Evolutionary conservation across 2,113 vertebrate species (phyloP).

Genomic region (Pelobates fuscus): DNA sequence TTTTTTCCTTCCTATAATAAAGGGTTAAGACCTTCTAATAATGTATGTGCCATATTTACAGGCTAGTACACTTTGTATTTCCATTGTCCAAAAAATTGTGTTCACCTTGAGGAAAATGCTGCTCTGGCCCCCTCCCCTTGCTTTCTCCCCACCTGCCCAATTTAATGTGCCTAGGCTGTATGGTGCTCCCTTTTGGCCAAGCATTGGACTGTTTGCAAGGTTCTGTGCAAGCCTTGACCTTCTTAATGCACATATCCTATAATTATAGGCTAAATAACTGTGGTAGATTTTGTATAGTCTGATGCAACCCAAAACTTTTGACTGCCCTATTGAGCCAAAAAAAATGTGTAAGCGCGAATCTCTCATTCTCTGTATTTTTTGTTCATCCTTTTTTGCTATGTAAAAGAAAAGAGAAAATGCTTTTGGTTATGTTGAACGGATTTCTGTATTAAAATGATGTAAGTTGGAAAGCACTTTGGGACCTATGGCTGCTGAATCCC

Average conservation of each 20-base stretch:
- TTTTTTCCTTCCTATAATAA: too few species aligned
- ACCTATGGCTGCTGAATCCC: neutral
- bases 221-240: constrained; percentile 33
- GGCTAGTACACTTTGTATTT: too few species aligned
- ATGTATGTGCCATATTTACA: too few species aligned
- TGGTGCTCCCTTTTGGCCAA: constrained; percentile 37
- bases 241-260: constrained; percentile 62
- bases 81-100: too few species aligned
- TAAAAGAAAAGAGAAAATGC: neutral
- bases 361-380: neutral
- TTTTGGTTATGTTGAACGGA: neutral
- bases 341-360: neutral
- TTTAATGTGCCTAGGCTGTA: constrained; percentile 46
- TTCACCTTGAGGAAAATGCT: too few species aligned
- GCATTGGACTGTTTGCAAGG: constrained; percentile 37
- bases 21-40: too few species aligned
- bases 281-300: constrained; percentile 36
- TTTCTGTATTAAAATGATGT: neutral
- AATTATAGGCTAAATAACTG: constrained; percentile 37
- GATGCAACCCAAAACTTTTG: constrained; percentile 46
- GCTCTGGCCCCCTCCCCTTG: constrained; percentile 27
- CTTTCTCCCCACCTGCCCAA: neutral
- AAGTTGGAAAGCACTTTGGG: neutral
- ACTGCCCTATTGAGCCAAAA: constrained; percentile 60
- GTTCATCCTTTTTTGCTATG: neutral